Evolutionary conservation across 2,888 invertebrate genomes (phyloP), one percentile per base, ranked within the genome.

Genomic region (Gari tellinella): DNA sequence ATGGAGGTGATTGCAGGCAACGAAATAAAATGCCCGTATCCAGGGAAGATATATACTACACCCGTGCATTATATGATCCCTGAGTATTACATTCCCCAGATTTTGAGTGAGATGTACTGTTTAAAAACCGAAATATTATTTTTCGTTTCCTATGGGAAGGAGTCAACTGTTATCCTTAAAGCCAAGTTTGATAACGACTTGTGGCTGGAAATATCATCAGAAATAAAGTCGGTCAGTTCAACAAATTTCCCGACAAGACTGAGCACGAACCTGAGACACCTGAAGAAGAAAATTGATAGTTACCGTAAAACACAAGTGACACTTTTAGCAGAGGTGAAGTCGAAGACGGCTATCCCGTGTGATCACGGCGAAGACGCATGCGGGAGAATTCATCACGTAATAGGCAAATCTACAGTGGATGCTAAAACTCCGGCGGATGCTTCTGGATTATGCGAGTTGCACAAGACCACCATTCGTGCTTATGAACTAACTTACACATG

Each of bases 11-110:
- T 14, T 31, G 19, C 14, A 49, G 75, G 45, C 19, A 40, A 72
- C 12, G 72, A 76, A 64, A 76, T 76, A 38, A 67, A 76, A 55
- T 72, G 76, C 37, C 68, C 76, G 10, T 26, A 53, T 1, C 76
- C 76, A 8, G 61, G 38, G 10, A 73, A 68, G 17, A n/a, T 41
- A 1, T 68, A 41, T 37, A 51, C 64, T 21, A 49, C 41, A 19
- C 68, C 58, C 2, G 60, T 68, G 2, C 64, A 68, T 4, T 64
- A 68, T 49, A 21, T 4, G 3, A n/a, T 73, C 19, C 73, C 68
- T 1, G 19, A 43, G 45, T 68, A 60, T 23, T 68, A 73, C 40
- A 48, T 73, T 5, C 41, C 55, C 3, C 73, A 73, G 38, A 37
- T 73, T 10, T 31, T 73, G 10, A 68, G 68, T 51, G 68, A 73